Evolutionary conservation across 2,888 invertebrate genomes (phyloP), one percentile per base, ranked within the genome.

Genomic region (Epiblema foenella): DNA sequence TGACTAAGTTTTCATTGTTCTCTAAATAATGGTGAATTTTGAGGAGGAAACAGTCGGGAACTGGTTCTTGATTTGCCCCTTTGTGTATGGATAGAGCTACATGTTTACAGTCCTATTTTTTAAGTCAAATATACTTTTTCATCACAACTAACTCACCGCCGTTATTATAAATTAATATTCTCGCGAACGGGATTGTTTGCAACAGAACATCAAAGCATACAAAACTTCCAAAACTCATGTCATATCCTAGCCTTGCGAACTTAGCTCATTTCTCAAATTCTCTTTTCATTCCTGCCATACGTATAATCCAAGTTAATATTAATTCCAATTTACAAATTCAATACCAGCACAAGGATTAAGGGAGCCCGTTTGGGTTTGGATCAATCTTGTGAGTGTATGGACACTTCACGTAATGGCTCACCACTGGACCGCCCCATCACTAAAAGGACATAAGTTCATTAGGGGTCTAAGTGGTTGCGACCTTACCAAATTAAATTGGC

Each of bases 321-420:
- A 78, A 80, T 81, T 77, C 78, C 75, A 78, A 79, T 78, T 78
- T 81, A 75, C 79, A 77, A 76, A 76, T 75, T 75, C 77, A 75
- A 74, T 75, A 77, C 78, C 75, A 72, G 75, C 72, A 69, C 46
- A 49, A 73, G 76, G 75, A 74, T 69, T 74, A 69, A 69, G 59
- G 58, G 39, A 71, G 67, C 57, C 68, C 67, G 69, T 37, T 24
- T 33, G 20, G 65, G 70, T 20, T 66, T 54, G 59, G 54, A 66
- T 70, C 65, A 70, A 66, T 70, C 70, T 70, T 46, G 65, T 29
- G 46, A 70, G 54, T 69, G 64, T 70, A 65, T 66, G 70, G 70
- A 66, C 59, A 66, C 59, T 65, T 54, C 65, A 54, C 24, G 65
- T 54, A 70, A 54, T 54, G 56, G 59, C 29, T 51, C 17, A 24